Evolutionary conservation across 2,888 invertebrate species (phyloP).

Genomic region (Calameuta idolon): DNA sequence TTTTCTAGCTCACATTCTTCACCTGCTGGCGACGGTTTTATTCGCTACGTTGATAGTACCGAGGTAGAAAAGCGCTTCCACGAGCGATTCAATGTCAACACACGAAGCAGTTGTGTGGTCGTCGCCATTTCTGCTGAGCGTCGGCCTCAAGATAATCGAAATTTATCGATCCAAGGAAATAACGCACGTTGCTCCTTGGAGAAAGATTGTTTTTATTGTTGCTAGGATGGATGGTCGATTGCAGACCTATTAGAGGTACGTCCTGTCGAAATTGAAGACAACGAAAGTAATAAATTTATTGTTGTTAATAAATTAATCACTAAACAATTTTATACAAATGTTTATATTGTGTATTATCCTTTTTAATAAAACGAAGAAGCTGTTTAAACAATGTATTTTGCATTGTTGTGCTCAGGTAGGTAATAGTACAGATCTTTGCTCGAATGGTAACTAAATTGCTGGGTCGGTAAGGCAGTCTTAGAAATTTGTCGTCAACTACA

Average conservation of each 20-base stretch:
- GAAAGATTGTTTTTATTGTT: conserved; percentile 22
- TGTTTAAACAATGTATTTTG: not conserved
- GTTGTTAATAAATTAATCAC: not conserved
- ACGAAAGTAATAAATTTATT: not conserved
- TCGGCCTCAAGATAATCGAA: conserved; percentile 43
- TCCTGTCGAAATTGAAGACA: conserved; percentile 13
- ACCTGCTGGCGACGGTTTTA: conserved; percentile 12
- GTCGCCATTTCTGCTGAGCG: conserved; percentile 37
- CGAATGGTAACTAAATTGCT: not conserved
- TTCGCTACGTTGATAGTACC: not conserved
- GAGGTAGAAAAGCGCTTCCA: conserved; percentile 32
- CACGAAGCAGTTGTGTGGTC: conserved; percentile 30
- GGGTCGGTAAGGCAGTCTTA: not conserved
- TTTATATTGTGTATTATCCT: not conserved
- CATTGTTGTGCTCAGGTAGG: not conserved
- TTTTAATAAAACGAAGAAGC: not conserved
- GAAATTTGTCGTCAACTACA: not conserved
- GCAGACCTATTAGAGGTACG: not conserved
- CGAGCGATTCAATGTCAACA: conserved; percentile 41
- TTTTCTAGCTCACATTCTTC: conserved; percentile 12
- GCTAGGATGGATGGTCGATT: conserved; percentile 23
- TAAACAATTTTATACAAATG: not conserved
- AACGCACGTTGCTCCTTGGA: conserved; percentile 18
- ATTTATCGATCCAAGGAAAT: conserved; percentile 37
- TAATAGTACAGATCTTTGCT: not conserved